These are phyloP conservation scores for rat (Rattus norvegicus) DNA, from an alignment of 2,113 vertebrate species.

Conservation along the genomic window GRCr8 NC_086028.1:105580501-105581000, in stretches of 20 bases:
- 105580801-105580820: no score
- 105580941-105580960: neutral
- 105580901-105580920: neutral
- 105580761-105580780: neutral
- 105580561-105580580: neutral
- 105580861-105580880: accelerated
- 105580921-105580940: neutral
- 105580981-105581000: neutral
- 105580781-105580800: neutral
- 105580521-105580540: neutral
- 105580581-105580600: neutral
- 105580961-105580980: neutral
- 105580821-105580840: no score
- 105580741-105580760: neutral
- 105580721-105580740: neutral
- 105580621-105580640: neutral
- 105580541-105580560: neutral
- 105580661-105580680: neutral
- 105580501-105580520: neutral
- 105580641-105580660: neutral
- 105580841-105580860: no score
- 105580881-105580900: neutral
- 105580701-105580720: neutral
- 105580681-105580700: neutral
- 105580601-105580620: neutral